These are phyloP conservation scores for Xenopus tropicalis DNA, from an alignment of 2,113 vertebrate genomes.

Conservation along the genomic window DNA sequence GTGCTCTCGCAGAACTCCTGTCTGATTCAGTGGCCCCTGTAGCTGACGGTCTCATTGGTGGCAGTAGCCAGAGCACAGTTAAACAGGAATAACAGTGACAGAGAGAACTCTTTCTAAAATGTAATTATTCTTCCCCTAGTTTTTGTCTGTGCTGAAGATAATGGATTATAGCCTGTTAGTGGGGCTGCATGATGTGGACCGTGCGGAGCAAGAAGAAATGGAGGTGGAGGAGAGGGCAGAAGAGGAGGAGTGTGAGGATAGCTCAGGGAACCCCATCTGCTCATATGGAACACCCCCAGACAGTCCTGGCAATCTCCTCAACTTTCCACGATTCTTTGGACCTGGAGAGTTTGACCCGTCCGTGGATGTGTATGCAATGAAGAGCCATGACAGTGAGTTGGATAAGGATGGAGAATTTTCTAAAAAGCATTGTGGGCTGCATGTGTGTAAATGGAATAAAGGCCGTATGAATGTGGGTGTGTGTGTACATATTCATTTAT, in stretches of 20 bases:
- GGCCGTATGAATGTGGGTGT: neutral
- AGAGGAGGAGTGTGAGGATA: slow-evolving; percentile 87
- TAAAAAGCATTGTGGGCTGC: too few species aligned
- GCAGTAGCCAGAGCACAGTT: too few species aligned
- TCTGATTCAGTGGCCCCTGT: too few species aligned
- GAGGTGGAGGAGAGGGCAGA: slow-evolving; percentile 87
- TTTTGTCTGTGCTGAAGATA: slow-evolving; percentile 91
- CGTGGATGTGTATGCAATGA: slow-evolving; percentile 92
- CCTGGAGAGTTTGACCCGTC: slow-evolving; percentile 89
- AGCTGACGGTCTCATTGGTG: too few species aligned
- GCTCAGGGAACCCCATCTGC: slow-evolving; percentile 73
- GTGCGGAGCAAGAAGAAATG: slow-evolving; percentile 93
- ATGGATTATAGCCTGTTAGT: slow-evolving; percentile 97
- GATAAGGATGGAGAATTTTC: neutral
- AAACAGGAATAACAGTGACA: too few species aligned
- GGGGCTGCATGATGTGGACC: slow-evolving; percentile 90
- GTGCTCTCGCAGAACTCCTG: too few species aligned
- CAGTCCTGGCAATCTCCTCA: slow-evolving; percentile 87
- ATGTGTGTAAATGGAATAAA: neutral
- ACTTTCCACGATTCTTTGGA: slow-evolving; percentile 85
- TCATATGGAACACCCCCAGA: slow-evolving; percentile 88
- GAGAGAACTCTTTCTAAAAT: too few species aligned
- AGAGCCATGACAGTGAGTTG: slow-evolving; percentile 85
- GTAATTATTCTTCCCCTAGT: slow-evolving; percentile 59
- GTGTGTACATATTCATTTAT: neutral